phyloP scores from a whole-genome alignment of 2,113 vertebrate species.

The Bombycilla garrulus region DNA sequence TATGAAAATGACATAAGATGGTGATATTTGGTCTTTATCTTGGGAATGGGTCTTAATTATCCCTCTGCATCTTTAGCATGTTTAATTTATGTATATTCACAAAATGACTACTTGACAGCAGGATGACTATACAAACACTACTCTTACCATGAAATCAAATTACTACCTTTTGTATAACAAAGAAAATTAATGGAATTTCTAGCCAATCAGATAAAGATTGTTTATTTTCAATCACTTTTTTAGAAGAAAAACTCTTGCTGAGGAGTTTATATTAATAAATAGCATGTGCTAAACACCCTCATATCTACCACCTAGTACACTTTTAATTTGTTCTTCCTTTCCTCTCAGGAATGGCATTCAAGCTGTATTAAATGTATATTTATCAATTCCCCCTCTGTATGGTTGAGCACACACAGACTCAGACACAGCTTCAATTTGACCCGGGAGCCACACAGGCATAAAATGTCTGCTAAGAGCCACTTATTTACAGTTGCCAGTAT shows the following conservation, averaged over 20 bases:
- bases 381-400: neutral
- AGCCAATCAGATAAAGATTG: neutral
- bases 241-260: neutral
- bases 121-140: neutral
- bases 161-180: neutral
- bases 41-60: neutral
- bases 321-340: neutral
- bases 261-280: neutral
- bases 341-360: neutral
- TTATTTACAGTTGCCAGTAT: neutral
- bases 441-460: neutral
- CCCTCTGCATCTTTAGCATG: neutral
- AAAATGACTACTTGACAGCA: neutral
- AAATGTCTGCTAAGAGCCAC: neutral
- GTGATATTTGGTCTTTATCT: neutral
- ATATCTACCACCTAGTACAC: neutral
- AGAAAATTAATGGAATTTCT: neutral
- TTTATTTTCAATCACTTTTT: neutral
- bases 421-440: neutral
- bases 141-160: neutral
- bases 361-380: neutral
- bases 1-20: neutral
- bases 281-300: neutral
- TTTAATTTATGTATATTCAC: neutral
- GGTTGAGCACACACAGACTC: neutral